Evolutionary conservation across 2,888 invertebrate species (phyloP), one percentile per base, ranked within the genome.

Genomic region (Lithophane ornitopus): DNA sequence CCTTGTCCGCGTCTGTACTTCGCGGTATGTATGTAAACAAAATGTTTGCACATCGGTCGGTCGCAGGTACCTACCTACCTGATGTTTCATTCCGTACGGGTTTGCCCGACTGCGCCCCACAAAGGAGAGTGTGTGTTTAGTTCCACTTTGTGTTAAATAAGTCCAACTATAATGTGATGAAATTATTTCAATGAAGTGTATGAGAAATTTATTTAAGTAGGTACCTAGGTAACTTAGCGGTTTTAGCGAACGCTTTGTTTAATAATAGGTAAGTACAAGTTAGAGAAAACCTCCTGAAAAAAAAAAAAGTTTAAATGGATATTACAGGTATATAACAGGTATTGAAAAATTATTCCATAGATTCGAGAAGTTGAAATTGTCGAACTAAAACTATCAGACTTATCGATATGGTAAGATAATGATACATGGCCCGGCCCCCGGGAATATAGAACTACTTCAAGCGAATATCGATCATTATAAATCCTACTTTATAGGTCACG

Each of bases 1-100:
- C 78, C 28, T 44, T 67, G 72, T 75, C 0, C 52, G 0, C 63
- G 70, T 0, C 77, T 70, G 82, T 89, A 88, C 84, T 74, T 78
- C 73, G 77, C 78, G 82, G 88, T 88, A 87, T 85, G 78, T 80
- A 81, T 79, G 87, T 85, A 88, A 86, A 87, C 87, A 84, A 70
- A 76, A 74, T 88, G 87, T 88, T 85, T 89, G 89, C 81, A 80
- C 89, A 80, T 86, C 81, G 82, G 84, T 84, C 80, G 81, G 78
- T 84, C 84, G 85, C 82, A 81, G 88, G 79, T 84, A 85, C 78
- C 66, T 79, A 86, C 87, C 77, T 80, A 81, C 81, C 87, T 87
- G 88, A 87, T 84, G 84, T 87, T 87, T 88, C 85, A 87, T 87
- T 86, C 79, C 46, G 54, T 66, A 54, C 78, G n/a, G 61, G 44